Base-by-base conservation (phyloP, 2,888 invertebrate genomes). In the Xestia xanthographa region DNA sequence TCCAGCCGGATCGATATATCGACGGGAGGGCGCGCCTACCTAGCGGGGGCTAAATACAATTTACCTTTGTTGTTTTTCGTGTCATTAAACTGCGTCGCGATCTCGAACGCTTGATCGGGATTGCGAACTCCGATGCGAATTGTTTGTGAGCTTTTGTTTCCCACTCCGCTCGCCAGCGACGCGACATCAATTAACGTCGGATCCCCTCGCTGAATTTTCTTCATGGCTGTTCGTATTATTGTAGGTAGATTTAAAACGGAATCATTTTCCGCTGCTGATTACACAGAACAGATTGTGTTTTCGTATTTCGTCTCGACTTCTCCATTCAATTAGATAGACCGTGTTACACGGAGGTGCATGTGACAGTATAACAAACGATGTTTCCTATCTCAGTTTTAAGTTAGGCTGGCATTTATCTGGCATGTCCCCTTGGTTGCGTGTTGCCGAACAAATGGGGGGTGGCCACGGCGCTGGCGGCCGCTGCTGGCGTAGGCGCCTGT, bases 51-150 rank as follows among this genome's bases (percentile, higher is more conserved):
- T 96, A 95, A 96, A 96, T 96, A 96, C 96, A 96, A 96, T 96
- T 96, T 96, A 96, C 96, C 96, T 96, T 96, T 96, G 96, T 96
- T 96, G 96, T 96, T 96, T 96, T 96, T 96, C 96, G 96, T 96
- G 95, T 96, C 96, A 96, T 96, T 96, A 96, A 96, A 96, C 95
- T 96, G 95, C 95, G 96, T 95, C 94, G 95, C 95, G 95, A 96
- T 96, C 95, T 94, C 94, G 93, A 95, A 95, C 94, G 95, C 94
- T 95, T 92, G 95, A 95, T 95, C 95, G 95, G 95, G 93, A 95
- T 94, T 95, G 95, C 95, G 95, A 96, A 95, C 96, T 95, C 93
- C 95, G 92, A 95, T 95, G 95, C 92, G 96, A 96, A 96, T 96
- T 96, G 96, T 96, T 96, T 95, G 95, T 95, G 94, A 96, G 94